Evolutionary conservation across 2,797 vertebrate genomes (phyloP), one percentile per base, ranked within the genome.

Genomic region (Pyrrhura leucotis): DNA sequence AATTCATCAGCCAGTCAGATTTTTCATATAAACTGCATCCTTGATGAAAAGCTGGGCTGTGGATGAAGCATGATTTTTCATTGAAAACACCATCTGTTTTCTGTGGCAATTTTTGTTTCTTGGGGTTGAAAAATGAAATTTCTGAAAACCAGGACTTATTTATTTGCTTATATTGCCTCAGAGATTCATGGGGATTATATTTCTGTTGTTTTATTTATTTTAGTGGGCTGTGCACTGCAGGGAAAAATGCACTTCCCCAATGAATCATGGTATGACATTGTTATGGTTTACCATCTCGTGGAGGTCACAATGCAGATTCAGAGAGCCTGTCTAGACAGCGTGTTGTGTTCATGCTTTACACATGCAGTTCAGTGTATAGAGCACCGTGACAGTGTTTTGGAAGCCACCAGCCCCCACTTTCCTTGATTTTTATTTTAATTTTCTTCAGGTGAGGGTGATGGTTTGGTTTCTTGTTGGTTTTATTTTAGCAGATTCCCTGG

Each of bases 201-300:
- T 92, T 92, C 78, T 14, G 8, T 72, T 92, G 42, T 80, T 88
- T 95, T 77, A 42, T 88, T 92, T 92, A 58, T 92, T 58, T 92
- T 58, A 54, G 42, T 75, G 68, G 78, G 29, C 56, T 83, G 45
- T 58, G 28, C 35, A 15, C 62, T 58, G 68, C 51, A 73, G 73
- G 65, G 39, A 48, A 88, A 79, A 85, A 77, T 0, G 2, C 15
- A 83, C 1, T 58, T 89, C 42, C 51, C 29, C 21, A 68, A 1
- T 31, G 29, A 76, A 75, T 71, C 45, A n/a, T 14, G n/a, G n/a
- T 40, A 39, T 6, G 33, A 33, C 54, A 19, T 19, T 68, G 74
- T 56, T 21, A 16, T 51, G n/a, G 66, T 51, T 77, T 62, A 79
- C 19, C 35, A 20, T 81, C 25, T 78, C 42, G 7, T 20, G 45